These are phyloP conservation scores for Eumerus sabulonum DNA, from an alignment of 2,888 invertebrate genomes.

Conservation along the genomic window DNA sequence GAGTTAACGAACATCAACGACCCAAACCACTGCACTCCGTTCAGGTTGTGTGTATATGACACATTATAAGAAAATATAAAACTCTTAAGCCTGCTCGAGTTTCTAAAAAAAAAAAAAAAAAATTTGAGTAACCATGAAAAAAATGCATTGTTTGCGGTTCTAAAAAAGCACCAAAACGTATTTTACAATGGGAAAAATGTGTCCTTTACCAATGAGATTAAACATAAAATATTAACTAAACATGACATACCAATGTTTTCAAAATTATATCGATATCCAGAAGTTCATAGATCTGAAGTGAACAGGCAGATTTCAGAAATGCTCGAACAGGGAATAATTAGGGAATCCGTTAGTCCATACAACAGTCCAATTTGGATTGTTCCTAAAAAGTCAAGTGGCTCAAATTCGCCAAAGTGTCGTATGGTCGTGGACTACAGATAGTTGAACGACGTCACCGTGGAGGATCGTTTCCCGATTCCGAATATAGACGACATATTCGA, in stretches of 20 bases:
- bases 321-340: slow-evolving; percentile 13
- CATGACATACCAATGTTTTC: slow-evolving; percentile 40
- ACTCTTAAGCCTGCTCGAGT: too few species aligned
- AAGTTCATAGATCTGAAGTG: slow-evolving; percentile 51
- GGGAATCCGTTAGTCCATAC: slow-evolving; percentile 46
- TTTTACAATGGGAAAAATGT: neutral
- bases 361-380: slow-evolving; percentile 69
- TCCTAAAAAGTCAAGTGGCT: slow-evolving; percentile 56
- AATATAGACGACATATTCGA: slow-evolving; percentile 71
- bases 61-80: too few species aligned
- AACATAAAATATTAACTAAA: slow-evolving; percentile 28
- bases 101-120: too few species aligned
- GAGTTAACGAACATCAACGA: too few species aligned
- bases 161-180: too few species aligned
- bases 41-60: too few species aligned
- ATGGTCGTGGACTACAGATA: slow-evolving; percentile 31
- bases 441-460: slow-evolving; percentile 22
- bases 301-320: slow-evolving; percentile 1
- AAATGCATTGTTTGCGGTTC: neutral
- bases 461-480: slow-evolving; percentile 70
- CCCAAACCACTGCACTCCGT: too few species aligned
- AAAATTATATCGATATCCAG: slow-evolving; percentile 52
- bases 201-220: slow-evolving; percentile 26
- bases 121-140: slow-evolving; percentile 29
- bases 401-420: slow-evolving; percentile 29